Percentiles rank a stretch among this genome's conserved stretches.
Evolutionary conservation across 2,797 vertebrate species (phyloP).

Genomic region (Myripristis jacobus): DNA sequence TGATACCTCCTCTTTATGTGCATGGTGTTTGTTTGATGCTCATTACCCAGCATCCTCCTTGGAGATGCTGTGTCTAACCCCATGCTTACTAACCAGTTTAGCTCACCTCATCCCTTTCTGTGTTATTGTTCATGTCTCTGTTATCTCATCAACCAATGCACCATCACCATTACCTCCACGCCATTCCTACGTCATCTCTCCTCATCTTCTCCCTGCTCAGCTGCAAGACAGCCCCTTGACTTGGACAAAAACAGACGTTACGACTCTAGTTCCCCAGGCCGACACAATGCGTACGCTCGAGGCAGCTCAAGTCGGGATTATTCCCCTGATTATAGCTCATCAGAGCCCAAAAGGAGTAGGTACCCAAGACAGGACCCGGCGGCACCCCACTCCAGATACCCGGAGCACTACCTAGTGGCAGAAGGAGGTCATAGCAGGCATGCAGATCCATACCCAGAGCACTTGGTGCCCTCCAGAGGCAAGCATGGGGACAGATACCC

Average conservation of each 20-base stretch:
- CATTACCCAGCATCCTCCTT: slow-evolving; percentile 23
- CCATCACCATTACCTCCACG: slow-evolving; percentile 40
- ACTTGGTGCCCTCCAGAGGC: slow-evolving; percentile 64
- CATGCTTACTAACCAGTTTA: slow-evolving; percentile 75
- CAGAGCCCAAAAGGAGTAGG: slow-evolving; percentile 82
- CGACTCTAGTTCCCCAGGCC: slow-evolving; percentile 51
- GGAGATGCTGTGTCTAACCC: slow-evolving; percentile 55
- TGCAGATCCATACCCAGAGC: slow-evolving; percentile 74
- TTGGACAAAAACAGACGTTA: slow-evolving; percentile 62
- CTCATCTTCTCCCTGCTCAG: slow-evolving; percentile 55
- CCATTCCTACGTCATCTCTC: slow-evolving; percentile 18
- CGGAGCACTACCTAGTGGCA: slow-evolving; percentile 55
- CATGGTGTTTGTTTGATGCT: slow-evolving; percentile 16
- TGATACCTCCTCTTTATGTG: slow-evolving; percentile 5
- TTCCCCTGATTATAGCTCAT: slow-evolving; percentile 71
- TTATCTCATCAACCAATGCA: slow-evolving; percentile 41
- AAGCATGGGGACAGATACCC: slow-evolving; percentile 68
- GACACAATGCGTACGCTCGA: slow-evolving; percentile 26
- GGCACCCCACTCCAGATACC: slow-evolving; percentile 65
- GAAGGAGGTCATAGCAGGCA: slow-evolving; percentile 65
- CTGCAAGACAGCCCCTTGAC: slow-evolving; percentile 60
- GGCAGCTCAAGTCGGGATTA: slow-evolving; percentile 44
- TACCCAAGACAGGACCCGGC: slow-evolving; percentile 77
- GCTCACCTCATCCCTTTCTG: slow-evolving; percentile 46
- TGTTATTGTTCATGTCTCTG: slow-evolving; percentile 53